Evolutionary conservation across 2,113 vertebrate genomes (phyloP).

Genomic region (Pomatostomus ruficeps): DNA sequence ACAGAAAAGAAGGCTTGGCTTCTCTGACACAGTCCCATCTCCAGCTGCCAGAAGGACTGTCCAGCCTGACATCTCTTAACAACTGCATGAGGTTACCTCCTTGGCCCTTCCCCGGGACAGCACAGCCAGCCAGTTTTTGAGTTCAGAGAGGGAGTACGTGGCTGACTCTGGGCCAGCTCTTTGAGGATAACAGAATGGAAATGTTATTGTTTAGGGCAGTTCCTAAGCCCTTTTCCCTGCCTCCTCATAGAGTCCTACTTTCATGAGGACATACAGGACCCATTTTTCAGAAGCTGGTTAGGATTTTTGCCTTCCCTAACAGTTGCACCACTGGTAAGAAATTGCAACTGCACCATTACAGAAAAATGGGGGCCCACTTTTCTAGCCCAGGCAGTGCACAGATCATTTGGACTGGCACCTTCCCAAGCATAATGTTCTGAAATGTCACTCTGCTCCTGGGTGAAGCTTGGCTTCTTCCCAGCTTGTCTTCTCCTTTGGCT

Average conservation of each 20-base stretch:
- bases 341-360: neutral
- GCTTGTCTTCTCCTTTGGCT: neutral
- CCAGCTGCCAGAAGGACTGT: neutral
- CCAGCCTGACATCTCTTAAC: neutral
- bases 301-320: neutral
- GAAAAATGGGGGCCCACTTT: neutral
- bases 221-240: neutral
- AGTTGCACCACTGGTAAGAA: neutral
- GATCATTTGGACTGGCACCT: neutral
- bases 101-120: neutral
- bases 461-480: neutral
- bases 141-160: neutral
- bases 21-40: neutral
- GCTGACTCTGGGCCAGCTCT: neutral
- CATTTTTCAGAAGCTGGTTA: neutral
- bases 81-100: fast-evolving
- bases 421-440: neutral
- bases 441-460: neutral
- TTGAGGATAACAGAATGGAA: neutral
- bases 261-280: neutral
- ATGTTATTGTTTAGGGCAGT: neutral
- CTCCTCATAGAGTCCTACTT: neutral
- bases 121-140: neutral
- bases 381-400: neutral
- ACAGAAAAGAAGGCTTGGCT: neutral